Conservation (phyloP, 2,888 invertebrate species). For the Metopia argyrocephala region DNA sequence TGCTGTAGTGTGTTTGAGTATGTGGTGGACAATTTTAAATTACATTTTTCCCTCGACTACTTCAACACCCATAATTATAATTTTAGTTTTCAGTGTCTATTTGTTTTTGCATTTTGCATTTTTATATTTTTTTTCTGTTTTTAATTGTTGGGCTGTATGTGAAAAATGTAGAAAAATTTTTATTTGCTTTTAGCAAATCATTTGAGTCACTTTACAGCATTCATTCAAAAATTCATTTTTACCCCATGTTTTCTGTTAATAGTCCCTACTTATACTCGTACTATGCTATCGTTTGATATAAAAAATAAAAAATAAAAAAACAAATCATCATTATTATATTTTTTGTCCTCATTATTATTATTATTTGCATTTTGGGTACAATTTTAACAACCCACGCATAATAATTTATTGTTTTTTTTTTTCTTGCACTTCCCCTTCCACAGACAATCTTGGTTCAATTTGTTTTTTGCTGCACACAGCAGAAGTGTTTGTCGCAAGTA, state of each 20-base stretch:
- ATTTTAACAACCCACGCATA: constrained; percentile 56
- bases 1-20: neutral
- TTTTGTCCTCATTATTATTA: constrained; percentile 47
- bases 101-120: neutral
- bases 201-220: constrained; percentile 12
- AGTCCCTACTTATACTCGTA: no score
- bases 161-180: constrained; percentile 14
- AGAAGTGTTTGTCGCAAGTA: neutral
- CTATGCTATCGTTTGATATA: no score
- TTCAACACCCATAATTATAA: constrained; percentile 32
- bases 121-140: neutral
- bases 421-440: neutral
- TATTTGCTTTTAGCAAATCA: constrained; percentile 34
- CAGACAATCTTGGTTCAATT: neutral
- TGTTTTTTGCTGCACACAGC: neutral
- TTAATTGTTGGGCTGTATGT: neutral
- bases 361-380: constrained; percentile 62
- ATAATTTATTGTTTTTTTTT: constrained; percentile 42
- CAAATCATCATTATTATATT: constrained; percentile 55
- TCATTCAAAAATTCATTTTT: neutral
- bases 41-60: constrained; percentile 44
- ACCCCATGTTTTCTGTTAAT: neutral
- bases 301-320: no score
- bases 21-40: constrained; percentile 19
- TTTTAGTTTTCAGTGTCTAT: constrained; percentile 14